A percentile compares a stretch with the other conserved stretches of the same genome.
These are phyloP conservation scores for Thunnus thynnus DNA, from an alignment of 2,113 vertebrate species.

Conservation along the genomic window DNA sequence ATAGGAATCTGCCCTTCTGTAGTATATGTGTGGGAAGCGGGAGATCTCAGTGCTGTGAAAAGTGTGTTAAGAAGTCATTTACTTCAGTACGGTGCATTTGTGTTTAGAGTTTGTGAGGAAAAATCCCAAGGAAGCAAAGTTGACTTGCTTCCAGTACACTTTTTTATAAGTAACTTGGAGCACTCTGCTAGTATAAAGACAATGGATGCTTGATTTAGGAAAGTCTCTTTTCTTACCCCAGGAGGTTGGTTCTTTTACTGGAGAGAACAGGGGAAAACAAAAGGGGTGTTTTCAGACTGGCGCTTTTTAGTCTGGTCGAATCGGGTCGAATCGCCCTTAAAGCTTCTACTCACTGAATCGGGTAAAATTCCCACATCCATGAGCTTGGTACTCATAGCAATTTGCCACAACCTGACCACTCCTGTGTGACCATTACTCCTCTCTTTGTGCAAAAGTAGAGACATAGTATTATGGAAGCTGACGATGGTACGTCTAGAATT, in stretches of 20 bases:
- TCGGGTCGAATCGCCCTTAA: background rate
- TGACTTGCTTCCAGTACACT: slow-evolving; percentile 12
- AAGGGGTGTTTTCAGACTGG: background rate
- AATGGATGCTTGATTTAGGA: background rate
- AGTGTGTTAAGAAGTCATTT: slow-evolving; percentile 17
- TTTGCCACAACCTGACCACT: background rate
- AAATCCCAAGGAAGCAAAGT: slow-evolving; percentile 15
- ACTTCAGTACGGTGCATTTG: slow-evolving; percentile 1
- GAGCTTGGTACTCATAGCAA: background rate
- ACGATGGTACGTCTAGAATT: too few relatives aligned
- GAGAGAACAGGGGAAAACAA: background rate
- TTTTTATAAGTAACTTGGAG: background rate
- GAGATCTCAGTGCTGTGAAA: slow-evolving; percentile 10
- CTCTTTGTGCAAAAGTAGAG: background rate
- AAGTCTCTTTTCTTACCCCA: too few relatives aligned
- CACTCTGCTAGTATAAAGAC: background rate
- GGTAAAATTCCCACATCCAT: background rate
- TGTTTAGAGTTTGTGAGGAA: slow-evolving; percentile 5
- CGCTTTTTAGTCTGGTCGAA: too few relatives aligned
- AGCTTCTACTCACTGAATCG: background rate
- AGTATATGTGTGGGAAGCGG: background rate
- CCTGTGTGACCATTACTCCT: too few relatives aligned
- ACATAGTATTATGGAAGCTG: too few relatives aligned
- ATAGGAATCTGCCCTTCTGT: slow-evolving; percentile 8
- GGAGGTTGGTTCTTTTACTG: too few relatives aligned